Conservation (phyloP, 2,113 vertebrate genomes). For the Chloebia gouldiae region DNA sequence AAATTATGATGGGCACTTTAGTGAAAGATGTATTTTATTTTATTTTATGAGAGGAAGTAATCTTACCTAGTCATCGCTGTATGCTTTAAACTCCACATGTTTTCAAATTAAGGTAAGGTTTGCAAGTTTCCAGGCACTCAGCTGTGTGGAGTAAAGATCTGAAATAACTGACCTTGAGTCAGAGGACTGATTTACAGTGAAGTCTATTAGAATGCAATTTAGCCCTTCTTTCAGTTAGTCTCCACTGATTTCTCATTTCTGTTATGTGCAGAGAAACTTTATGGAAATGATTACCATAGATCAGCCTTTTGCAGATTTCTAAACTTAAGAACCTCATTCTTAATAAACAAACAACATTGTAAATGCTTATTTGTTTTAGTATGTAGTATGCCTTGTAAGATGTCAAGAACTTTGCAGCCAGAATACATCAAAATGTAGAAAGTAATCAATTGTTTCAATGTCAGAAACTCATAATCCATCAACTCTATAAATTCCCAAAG, state of each 20-base stretch:
- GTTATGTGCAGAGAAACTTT: background rate
- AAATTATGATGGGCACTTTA: background rate
- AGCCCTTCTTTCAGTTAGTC: background rate
- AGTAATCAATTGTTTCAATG: background rate
- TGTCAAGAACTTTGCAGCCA: background rate
- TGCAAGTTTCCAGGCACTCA: background rate
- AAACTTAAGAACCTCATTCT: background rate
- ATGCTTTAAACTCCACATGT: fast-evolving
- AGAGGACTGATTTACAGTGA: background rate
- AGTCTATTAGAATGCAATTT: background rate
- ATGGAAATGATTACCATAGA: background rate
- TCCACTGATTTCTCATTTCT: background rate
- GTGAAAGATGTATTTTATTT: background rate
- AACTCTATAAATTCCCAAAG: background rate
- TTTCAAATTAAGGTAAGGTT: background rate
- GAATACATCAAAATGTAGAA: background rate
- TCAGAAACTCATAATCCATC: background rate
- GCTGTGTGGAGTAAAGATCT: background rate
- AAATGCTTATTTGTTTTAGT: background rate
- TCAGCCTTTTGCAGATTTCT: background rate
- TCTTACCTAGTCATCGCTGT: background rate
- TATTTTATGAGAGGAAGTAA: background rate
- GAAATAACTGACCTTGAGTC: background rate
- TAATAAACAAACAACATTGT: background rate
- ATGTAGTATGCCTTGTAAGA: background rate